Base-by-base conservation (phyloP, 2,888 invertebrate species). In the Phalera bucephala region DNA sequence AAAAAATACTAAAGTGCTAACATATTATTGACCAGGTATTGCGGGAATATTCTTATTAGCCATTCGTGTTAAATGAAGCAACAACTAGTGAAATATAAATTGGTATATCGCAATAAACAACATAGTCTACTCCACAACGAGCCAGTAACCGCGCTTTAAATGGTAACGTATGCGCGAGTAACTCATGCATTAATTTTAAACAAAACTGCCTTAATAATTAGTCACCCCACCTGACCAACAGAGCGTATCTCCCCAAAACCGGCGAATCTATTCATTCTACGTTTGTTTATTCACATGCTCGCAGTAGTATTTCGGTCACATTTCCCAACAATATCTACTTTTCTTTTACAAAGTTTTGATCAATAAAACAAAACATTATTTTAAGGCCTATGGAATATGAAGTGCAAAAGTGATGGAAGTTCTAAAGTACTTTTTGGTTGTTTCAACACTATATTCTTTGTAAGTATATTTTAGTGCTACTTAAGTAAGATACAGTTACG, bases 361-460 rank as follows among this genome's bases (percentile, higher is more conserved):
- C n/a, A n/a, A n/a, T n/a, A n/a, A n/a, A n/a, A n/a, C n/a, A n/a
- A n/a, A n/a, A n/a, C n/a, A n/a, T n/a, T n/a, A n/a, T n/a, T n/a
- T n/a, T n/a, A n/a, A n/a, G n/a, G n/a, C n/a, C n/a, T n/a, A 33
- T 31, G 23, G 36, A 56, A 31, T 40, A 81, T 79, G 81, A 79
- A 74, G 72, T 79, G 84, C 50, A 79, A 72, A 60, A 72, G 66
- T 39, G 76, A 91, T 49, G 83, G 90, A 29, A 92, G 91, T 73
- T 92, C 93, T 36, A 93, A 93, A 85, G 90, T 91, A 49, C 77
- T 94, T 45, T 91, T 94, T 72, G 93, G 93, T 52, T 90, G 91
- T 69, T 93, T 92, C 62, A 94, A 94, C 74, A 91, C 93, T 44
- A 68, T 93, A 52, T 91, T 94, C 72, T 84, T 92, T 75, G 93